Evolutionary conservation across 1,140 invertebrate genomes (phyloP), one percentile per base, ranked within the genome.

Genomic region (Drosophila parvula): DNA sequence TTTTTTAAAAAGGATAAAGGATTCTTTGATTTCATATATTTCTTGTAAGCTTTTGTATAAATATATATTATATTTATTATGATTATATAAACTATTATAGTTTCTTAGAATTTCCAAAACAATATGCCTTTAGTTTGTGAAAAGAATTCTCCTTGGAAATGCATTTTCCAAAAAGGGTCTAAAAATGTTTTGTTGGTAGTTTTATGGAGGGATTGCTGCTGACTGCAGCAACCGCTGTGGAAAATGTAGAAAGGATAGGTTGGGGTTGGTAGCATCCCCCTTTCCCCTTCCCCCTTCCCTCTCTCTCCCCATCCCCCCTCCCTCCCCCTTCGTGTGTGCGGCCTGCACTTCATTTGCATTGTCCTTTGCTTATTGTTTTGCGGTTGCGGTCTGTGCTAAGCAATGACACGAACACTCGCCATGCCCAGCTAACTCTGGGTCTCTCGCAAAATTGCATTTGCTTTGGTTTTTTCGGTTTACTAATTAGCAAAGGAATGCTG

Each of bases 361-460:
- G 82, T 76, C 53, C 75, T 81, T 55, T 69, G 75, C 78, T 76
- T 86, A 86, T 86, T 86, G 82, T 79, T 75, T 70, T 86, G 82
- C 70, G 78, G 81, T 81, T 85, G 70, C 50, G 77, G 82, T 73
- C 61, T 75, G 64, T 79, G 78, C 78, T 86, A 71, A 86, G 78
- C 81, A 70, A 80, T 50, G 68, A 61, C 61, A 67, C 47, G 41
- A 47, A 61, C 78, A 43, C 53, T 27, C 53, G 36, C 28, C 43
- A 32, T 16, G 8, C 65, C n/a, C 8, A 14, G 14, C 27, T 14
- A 7, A 22, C 41, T 16, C 45, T 32, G 0, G 22, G 6, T 22
- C 22, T 16, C 12, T 22, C 62, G 56, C 69, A 81, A 84, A 85
- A 86, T 85, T 86, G 82, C 82, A 85, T 85, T 85, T 81, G 75